A percentile compares a stretch with the other conserved stretches of the same genome.
phyloP scores from a whole-genome alignment of 2,797 vertebrate species.

The Hippopotamyrus pictus region DNA sequence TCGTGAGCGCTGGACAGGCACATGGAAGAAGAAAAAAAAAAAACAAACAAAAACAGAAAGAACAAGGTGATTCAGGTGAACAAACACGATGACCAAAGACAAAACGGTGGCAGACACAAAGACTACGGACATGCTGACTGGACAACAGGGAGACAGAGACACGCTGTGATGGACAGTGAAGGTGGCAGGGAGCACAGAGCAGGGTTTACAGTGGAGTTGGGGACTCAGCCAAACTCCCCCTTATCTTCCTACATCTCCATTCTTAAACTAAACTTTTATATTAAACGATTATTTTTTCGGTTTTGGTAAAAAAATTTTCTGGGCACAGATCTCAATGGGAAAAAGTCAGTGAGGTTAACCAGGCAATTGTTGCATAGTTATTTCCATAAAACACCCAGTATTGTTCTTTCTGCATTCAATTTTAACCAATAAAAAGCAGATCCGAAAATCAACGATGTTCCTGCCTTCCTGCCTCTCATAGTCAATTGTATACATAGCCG shows the following conservation, averaged over 20 bases:
- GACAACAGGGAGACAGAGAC: constrained; percentile 22
- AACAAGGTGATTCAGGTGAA: constrained; percentile 31
- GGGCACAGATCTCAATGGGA: neutral
- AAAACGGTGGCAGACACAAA: constrained; percentile 22
- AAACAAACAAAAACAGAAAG: constrained; percentile 34
- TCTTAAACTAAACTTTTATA: neutral
- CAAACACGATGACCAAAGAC: constrained; percentile 51
- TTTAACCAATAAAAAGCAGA: neutral
- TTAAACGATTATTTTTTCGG: neutral
- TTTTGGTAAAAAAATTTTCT: neutral
- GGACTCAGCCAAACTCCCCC: neutral
- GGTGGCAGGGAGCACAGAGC: neutral
- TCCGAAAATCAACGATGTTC: neutral
- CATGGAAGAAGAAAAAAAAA: constrained; percentile 37
- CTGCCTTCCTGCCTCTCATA: neutral
- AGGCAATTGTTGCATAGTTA: neutral
- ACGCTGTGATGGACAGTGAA: constrained; percentile 8
- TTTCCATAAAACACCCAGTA: neutral
- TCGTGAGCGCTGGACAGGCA: constrained; percentile 80
- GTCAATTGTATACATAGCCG: neutral
- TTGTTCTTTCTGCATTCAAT: neutral
- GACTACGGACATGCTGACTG: neutral
- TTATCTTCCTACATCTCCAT: neutral
- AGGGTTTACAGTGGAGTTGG: neutral
- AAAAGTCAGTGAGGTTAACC: neutral